These are phyloP conservation scores for Drosophila sechellia DNA, from an alignment of 1,140 invertebrate species.

Conservation along the genomic window DNA sequence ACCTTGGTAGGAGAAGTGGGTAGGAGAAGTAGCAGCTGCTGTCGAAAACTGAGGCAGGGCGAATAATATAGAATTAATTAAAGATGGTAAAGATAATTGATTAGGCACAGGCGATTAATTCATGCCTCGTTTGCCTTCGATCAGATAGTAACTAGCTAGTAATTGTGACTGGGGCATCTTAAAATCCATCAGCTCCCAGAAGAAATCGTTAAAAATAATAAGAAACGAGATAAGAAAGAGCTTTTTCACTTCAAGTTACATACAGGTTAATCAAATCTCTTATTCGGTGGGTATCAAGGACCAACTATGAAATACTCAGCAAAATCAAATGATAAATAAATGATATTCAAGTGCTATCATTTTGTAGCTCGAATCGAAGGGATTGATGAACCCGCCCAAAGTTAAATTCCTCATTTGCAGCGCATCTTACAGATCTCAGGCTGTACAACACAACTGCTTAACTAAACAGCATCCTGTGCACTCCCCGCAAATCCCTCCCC, in stretches of 20 bases:
- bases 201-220: slow-evolving; percentile 9
- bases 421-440: slow-evolving; percentile 12
- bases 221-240: not conserved
- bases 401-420: slow-evolving; percentile 7
- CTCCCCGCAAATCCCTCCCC: slow-evolving; percentile 11
- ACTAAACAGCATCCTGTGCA: slow-evolving; percentile 68
- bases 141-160: slow-evolving; percentile 30
- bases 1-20: slow-evolving; percentile 6
- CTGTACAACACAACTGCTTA: slow-evolving; percentile 68
- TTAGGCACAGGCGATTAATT: slow-evolving; percentile 82
- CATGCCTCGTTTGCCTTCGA: slow-evolving; percentile 56
- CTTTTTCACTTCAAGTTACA: not conserved
- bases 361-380: not conserved
- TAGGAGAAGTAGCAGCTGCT: slow-evolving; percentile 51
- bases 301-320: too few relatives aligned
- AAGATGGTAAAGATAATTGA: slow-evolving; percentile 84
- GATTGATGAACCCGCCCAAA: not conserved
- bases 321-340: too few relatives aligned
- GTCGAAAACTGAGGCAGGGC: slow-evolving; percentile 62
- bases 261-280: not conserved
- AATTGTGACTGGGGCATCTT: not conserved
- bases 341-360: not conserved
- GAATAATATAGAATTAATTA: slow-evolving; percentile 84
- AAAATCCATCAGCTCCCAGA: not conserved
- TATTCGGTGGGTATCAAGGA: not conserved